Conservation (phyloP, 2,113 vertebrate genomes). For the Neotragus moschatus region DNA sequence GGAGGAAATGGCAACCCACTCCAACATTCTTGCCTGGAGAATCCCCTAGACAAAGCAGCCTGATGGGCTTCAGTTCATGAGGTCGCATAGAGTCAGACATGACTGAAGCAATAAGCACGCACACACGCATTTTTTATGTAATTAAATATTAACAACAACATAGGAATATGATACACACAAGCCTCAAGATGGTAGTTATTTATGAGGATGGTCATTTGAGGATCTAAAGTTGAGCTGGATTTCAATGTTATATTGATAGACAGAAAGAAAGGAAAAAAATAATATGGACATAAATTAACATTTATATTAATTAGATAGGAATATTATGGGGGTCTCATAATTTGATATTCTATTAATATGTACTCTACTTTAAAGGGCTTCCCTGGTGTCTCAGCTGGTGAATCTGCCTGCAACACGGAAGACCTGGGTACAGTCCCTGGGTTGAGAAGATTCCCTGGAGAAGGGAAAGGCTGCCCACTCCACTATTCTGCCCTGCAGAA, state of each 20-base stretch:
- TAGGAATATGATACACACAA: not conserved
- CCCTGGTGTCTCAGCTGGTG: not conserved
- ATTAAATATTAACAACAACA: not conserved
- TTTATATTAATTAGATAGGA: not conserved
- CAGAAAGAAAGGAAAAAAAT: not conserved
- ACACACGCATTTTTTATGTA: not conserved
- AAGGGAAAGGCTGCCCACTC: not conserved
- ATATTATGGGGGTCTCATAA: not conserved
- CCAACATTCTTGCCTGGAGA: not conserved
- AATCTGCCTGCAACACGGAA: not conserved
- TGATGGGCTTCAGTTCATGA: not conserved
- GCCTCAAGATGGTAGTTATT: not conserved
- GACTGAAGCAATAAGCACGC: not conserved
- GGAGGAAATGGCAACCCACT: not conserved
- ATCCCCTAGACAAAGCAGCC: not conserved
- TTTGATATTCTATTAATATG: not conserved
- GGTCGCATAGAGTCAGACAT: not conserved
- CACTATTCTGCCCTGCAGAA: not conserved
- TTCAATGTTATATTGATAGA: not conserved
- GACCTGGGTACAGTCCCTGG: not conserved
- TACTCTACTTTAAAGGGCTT: not conserved
- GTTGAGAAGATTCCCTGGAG: not conserved
- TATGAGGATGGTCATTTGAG: not conserved
- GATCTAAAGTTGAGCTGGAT: not conserved
- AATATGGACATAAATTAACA: not conserved